Evolutionary conservation across 2,888 invertebrate genomes (phyloP).

Genomic region (Isotomurus palustris): DNA sequence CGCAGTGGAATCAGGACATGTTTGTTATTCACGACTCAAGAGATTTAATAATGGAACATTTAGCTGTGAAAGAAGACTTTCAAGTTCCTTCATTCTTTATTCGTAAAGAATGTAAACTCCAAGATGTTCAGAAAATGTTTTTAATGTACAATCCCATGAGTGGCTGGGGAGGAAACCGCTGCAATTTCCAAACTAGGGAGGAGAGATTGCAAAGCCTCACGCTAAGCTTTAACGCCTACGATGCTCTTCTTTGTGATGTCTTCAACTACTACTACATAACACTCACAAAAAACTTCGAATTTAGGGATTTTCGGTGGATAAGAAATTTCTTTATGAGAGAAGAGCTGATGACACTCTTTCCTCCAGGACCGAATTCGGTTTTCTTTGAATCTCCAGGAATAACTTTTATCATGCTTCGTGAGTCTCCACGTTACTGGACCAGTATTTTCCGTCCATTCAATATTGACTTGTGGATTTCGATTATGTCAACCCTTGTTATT

Average conservation of each 20-base stretch:
- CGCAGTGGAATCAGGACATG: constrained; percentile 4
- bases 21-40: no score
- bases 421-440: constrained; percentile 6
- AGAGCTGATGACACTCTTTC: constrained; percentile 17
- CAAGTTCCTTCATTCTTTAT: no score
- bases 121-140: no score
- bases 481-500: not conserved
- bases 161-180: constrained; percentile 3
- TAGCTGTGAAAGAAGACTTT: no score
- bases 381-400: constrained; percentile 21
- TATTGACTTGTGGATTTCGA: not conserved
- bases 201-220: constrained; percentile 1
- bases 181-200: not conserved
- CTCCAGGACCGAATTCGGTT: constrained; percentile 7
- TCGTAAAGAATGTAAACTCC: no score
- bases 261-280: constrained; percentile 8
- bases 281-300: constrained; percentile 4
- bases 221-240: constrained; percentile 10
- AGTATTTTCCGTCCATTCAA: constrained; percentile 15
- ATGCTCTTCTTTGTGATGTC: constrained; percentile 14
- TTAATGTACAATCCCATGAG: constrained; percentile 3
- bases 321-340: constrained; percentile 7
- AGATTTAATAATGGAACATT: no score
- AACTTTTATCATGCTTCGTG: constrained; percentile 15
- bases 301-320: constrained; percentile 1